Percentiles rank a stretch among this genome's conserved stretches.
phyloP scores from a whole-genome alignment of 2,888 invertebrate genomes.

The Cyclophora punctaria region DNA sequence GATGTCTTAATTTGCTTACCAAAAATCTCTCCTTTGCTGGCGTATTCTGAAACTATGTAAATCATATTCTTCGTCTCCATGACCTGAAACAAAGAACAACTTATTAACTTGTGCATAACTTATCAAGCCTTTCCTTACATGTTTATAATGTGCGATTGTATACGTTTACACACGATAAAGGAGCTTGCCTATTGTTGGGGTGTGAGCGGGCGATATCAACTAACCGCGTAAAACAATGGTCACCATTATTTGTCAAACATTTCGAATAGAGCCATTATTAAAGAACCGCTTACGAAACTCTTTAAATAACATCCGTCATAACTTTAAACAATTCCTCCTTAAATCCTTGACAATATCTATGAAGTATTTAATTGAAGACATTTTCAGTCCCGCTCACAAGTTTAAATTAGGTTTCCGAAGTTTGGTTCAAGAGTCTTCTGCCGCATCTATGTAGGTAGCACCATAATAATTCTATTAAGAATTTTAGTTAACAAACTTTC shows the following conservation, averaged over 20 bases:
- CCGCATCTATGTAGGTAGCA: not conserved
- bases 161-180: no score
- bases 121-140: not conserved
- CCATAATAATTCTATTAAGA: not conserved
- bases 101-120: not conserved
- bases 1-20: conserved; percentile 76
- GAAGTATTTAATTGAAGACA: conserved; percentile 7
- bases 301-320: no score
- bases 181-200: no score
- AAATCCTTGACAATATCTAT: conserved; percentile 2
- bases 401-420: conserved; percentile 11
- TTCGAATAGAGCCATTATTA: no score
- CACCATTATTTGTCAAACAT: no score
- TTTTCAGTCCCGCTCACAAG: conserved; percentile 13
- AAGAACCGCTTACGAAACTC: no score
- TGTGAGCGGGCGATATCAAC: no score
- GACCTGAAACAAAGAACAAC: conserved; percentile 78
- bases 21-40: conserved; percentile 98
- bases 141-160: no score
- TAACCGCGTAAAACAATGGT: no score
- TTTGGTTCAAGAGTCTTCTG: conserved; percentile 9
- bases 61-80: conserved; percentile 99
- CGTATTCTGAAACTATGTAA: conserved; percentile 98
- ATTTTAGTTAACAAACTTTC: not conserved
- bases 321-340: not conserved